phyloP scores from a whole-genome alignment of 2,888 invertebrate genomes.

The Vannuccia rotundouncinata region DNA sequence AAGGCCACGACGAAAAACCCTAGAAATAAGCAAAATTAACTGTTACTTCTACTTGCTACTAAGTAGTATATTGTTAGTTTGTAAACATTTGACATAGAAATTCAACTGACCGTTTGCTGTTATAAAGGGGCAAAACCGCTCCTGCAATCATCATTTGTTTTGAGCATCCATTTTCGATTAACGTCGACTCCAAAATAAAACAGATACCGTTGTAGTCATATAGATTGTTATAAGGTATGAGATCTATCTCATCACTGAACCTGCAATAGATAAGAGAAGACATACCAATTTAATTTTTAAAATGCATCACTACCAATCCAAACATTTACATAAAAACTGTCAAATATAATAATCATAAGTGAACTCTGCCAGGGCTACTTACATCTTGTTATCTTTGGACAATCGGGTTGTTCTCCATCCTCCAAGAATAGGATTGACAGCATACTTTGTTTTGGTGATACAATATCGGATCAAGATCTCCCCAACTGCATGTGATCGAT shows the following conservation, averaged over 20 bases:
- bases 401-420: neutral
- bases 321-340: neutral
- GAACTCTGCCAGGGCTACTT: too few relatives aligned
- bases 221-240: neutral
- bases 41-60: too few relatives aligned
- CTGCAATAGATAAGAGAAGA: neutral
- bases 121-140: neutral
- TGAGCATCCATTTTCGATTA: neutral
- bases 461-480: neutral
- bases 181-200: neutral
- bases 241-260: neutral
- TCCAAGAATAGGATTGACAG: neutral
- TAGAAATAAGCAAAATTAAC: neutral
- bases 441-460: conserved; percentile 12
- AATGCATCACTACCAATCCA: neutral
- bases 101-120: conserved; percentile 10
- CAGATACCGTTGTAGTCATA: conserved; percentile 15
- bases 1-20: conserved; percentile 30
- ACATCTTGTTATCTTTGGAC: neutral
- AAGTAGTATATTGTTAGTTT: too few relatives aligned
- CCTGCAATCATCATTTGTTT: neutral
- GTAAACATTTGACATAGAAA: too few relatives aligned
- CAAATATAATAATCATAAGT: neutral
- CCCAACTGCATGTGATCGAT: neutral
- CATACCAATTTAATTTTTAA: neutral